These are phyloP conservation scores for Elephantulus edwardii DNA, from an alignment of 2,113 vertebrate species.

Conservation along the genomic window DNA sequence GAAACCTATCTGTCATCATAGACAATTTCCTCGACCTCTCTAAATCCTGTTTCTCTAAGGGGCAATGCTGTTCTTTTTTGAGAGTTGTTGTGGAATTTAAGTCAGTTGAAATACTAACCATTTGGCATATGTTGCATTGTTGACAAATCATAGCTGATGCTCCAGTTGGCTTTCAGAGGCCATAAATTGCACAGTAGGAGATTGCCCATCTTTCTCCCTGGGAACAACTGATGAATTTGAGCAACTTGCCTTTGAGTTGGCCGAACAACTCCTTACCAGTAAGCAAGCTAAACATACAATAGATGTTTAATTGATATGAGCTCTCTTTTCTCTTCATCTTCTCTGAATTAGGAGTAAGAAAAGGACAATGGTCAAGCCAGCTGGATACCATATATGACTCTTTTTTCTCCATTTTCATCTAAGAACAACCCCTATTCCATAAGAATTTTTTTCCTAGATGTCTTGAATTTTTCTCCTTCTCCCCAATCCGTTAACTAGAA, in stretches of 20 bases:
- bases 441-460: neutral
- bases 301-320: neutral
- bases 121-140: too few species aligned
- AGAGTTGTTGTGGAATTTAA: neutral
- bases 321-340: neutral
- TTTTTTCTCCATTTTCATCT: neutral
- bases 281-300: too few species aligned
- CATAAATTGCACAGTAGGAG: too few species aligned
- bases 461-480: neutral
- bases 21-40: neutral
- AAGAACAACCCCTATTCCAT: too few species aligned
- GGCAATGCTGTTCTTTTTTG: neutral
- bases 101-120: too few species aligned
- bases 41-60: neutral
- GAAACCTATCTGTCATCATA: neutral
- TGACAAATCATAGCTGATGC: too few species aligned
- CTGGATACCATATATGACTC: neutral
- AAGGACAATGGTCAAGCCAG: neutral
- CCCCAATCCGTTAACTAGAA: neutral
- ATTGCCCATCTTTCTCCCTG: too few species aligned
- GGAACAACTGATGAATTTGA: too few species aligned
- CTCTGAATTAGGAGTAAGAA: neutral
- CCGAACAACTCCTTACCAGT: too few species aligned
- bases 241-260: too few species aligned
- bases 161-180: too few species aligned